A percentile compares a stretch with the other conserved stretches of the same genome.
Conservation (phyloP, 2,113 vertebrate species). For the Nothocercus nigrocapillus region DNA sequence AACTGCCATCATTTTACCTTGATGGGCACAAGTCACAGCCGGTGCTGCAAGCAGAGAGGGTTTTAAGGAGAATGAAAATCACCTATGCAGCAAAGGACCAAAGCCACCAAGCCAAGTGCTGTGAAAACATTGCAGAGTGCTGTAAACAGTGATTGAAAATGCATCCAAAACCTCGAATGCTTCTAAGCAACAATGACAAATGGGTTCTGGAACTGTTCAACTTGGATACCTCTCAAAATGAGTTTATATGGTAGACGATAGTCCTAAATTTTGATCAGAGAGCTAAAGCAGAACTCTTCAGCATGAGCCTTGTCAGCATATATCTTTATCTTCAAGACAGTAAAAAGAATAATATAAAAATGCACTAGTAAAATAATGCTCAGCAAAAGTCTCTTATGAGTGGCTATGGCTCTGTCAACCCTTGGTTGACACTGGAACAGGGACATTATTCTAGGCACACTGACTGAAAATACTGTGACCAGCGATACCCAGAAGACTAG, state of each 20-base stretch:
- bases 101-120: not conserved
- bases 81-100: not conserved
- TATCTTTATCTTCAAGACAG: constrained; percentile 32
- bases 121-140: not conserved
- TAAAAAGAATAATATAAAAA: constrained; percentile 29
- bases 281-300: constrained; percentile 26
- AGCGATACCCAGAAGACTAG: not conserved
- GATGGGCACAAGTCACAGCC: not conserved
- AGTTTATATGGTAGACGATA: not conserved
- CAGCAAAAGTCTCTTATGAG: not conserved
- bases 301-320: constrained; percentile 32
- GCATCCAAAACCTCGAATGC: not conserved
- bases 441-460: not conserved
- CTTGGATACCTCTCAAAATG: constrained; percentile 43
- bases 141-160: constrained; percentile 14
- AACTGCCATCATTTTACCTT: constrained; percentile 16
- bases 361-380: not conserved
- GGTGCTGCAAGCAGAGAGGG: not conserved
- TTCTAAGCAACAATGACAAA: constrained; percentile 33
- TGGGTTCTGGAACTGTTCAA: constrained; percentile 26
- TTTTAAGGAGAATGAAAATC: not conserved
- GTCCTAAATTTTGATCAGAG: constrained; percentile 55
- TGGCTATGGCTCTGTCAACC: not conserved
- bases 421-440: not conserved
- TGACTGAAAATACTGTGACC: not conserved